Evolutionary conservation across 1,140 invertebrate genomes (phyloP).

Genomic region (Apis florea): DNA sequence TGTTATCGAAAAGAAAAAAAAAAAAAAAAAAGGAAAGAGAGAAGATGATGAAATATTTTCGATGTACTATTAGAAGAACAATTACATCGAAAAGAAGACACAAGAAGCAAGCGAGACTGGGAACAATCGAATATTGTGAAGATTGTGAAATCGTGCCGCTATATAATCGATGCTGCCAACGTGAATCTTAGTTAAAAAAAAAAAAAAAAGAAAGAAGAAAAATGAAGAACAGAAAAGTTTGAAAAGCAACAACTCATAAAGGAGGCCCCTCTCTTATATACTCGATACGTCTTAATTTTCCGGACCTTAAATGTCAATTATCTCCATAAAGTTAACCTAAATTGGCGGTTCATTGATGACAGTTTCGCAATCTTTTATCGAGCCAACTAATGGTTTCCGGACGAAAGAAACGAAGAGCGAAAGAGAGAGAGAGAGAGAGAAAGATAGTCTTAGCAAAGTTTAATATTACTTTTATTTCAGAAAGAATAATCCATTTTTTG

Average conservation of each 20-base stretch:
- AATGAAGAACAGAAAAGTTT: not conserved
- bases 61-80: too few relatives aligned
- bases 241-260: not conserved
- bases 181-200: not conserved
- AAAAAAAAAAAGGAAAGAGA: too few relatives aligned
- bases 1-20: too few relatives aligned
- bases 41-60: too few relatives aligned
- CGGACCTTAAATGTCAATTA: conserved; percentile 4
- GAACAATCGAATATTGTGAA: too few relatives aligned
- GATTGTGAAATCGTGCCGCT: too few relatives aligned
- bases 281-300: not conserved
- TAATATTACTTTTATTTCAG: too few relatives aligned
- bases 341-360: not conserved
- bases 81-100: too few relatives aligned
- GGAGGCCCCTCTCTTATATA: not conserved
- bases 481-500: too few relatives aligned
- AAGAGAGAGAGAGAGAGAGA: not conserved
- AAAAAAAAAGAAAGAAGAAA: not conserved
- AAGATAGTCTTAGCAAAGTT: not conserved
- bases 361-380: conserved; percentile 14
- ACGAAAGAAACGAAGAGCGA: not conserved
- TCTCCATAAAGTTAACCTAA: conserved; percentile 3
- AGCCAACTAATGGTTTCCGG: not conserved
- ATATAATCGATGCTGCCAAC: too few relatives aligned
- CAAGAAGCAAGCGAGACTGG: too few relatives aligned